Evolutionary conservation across 2,888 invertebrate genomes (phyloP).

Genomic region (Polymixis flavicincta): DNA sequence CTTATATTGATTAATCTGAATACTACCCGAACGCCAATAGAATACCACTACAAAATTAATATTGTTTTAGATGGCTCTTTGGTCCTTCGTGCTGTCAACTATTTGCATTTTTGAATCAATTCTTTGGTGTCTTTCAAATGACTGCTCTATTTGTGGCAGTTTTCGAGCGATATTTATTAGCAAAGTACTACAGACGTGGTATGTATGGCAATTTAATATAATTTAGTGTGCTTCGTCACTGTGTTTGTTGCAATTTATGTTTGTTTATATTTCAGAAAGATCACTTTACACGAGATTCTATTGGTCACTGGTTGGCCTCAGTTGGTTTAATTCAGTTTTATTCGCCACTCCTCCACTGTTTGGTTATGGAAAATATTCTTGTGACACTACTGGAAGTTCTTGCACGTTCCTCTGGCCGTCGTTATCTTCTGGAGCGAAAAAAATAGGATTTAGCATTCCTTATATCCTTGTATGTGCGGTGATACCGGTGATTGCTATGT

Average conservation of each 20-base stretch:
- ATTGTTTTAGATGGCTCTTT: conserved; percentile 89
- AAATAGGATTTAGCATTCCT: conserved; percentile 85
- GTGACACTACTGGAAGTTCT: conserved; percentile 87
- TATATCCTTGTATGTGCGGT: conserved; percentile 85
- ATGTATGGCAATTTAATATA: conserved; percentile 54
- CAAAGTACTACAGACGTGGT: conserved; percentile 87
- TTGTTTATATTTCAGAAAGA: conserved; percentile 79
- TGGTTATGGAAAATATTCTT: conserved; percentile 87
- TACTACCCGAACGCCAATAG: neutral
- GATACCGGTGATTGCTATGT: conserved; percentile 86
- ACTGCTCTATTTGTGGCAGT: conserved; percentile 85
- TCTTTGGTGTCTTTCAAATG: conserved; percentile 90
- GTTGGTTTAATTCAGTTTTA: conserved; percentile 83
- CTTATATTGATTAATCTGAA: neutral
- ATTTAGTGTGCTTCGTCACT: neutral
- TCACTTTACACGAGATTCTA: conserved; percentile 84
- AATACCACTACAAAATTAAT: conserved; percentile 2
- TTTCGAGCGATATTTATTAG: conserved; percentile 88
- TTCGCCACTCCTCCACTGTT: conserved; percentile 88
- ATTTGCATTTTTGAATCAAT: conserved; percentile 90
- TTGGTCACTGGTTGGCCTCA: conserved; percentile 82
- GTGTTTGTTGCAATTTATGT: conserved; percentile 17
- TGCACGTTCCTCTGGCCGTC: conserved; percentile 89
- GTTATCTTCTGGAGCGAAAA: conserved; percentile 78
- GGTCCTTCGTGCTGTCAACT: conserved; percentile 89